Evolutionary conservation across 1,140 invertebrate genomes (phyloP).

Genomic region (Probaryconus sp.): DNA sequence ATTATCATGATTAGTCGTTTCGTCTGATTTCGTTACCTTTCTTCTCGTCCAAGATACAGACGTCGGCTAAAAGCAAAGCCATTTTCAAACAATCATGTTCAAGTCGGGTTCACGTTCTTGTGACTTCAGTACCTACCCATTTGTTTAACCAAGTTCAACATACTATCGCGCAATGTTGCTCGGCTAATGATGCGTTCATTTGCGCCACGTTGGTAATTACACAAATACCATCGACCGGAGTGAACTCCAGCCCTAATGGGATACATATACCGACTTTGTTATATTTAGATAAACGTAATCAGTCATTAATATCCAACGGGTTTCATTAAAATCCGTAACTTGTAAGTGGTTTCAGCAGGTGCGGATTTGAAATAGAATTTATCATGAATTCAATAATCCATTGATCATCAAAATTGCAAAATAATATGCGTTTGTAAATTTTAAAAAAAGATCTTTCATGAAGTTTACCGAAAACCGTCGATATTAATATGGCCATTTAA

Average conservation of each 20-base stretch:
- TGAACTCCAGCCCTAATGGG: constrained; percentile 7
- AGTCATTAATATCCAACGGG: constrained; percentile 6
- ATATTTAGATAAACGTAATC: constrained; percentile 16
- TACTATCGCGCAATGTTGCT: constrained; percentile 24
- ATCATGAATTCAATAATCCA: too few species aligned
- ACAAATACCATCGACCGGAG: constrained; percentile 22
- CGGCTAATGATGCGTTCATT: constrained; percentile 47
- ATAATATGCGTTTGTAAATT: too few species aligned
- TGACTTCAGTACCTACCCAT: constrained; percentile 50
- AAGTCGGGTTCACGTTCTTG: constrained; percentile 56
- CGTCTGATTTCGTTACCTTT: constrained; percentile 74
- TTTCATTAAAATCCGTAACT: too few species aligned
- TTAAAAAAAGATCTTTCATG: too few species aligned
- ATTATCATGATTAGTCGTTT: constrained; percentile 65
- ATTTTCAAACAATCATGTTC: constrained; percentile 75
- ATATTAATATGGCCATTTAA: too few species aligned
- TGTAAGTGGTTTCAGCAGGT: too few species aligned
- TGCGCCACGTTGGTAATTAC: constrained; percentile 40
- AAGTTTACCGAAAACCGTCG: too few species aligned
- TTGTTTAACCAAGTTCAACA: constrained; percentile 48
- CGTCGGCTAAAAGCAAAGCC: constrained; percentile 77
- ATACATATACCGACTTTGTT: constrained; percentile 2
- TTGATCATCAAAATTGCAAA: too few species aligned
- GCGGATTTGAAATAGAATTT: too few species aligned
- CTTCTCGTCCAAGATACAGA: constrained; percentile 75